Percentiles rank a stretch among this genome's conserved stretches.
These are phyloP conservation scores for Ceratotherium simum DNA, from an alignment of 2,113 vertebrate species.

Conservation along the genomic window DNA sequence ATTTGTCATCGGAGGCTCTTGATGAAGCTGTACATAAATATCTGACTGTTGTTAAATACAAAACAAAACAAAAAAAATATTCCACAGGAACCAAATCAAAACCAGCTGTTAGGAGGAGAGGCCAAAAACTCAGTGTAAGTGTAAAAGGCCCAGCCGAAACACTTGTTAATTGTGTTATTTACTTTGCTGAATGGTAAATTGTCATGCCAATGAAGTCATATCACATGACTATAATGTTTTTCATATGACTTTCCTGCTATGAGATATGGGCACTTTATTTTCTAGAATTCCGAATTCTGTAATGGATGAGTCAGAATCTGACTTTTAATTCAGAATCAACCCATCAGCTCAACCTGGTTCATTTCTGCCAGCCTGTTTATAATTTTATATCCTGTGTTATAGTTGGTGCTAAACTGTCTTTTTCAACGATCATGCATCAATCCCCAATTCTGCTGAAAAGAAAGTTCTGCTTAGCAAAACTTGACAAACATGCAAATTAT, in stretches of 20 bases:
- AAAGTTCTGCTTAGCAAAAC: not conserved
- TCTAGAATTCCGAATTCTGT: constrained; percentile 2
- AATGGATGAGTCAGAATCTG: constrained; percentile 45
- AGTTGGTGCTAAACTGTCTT: not conserved
- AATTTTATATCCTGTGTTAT: not conserved
- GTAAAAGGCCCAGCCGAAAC: constrained; percentile 73
- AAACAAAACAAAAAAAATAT: constrained; percentile 79
- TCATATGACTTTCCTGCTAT: constrained; percentile 24
- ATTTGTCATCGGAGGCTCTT: constrained; percentile 82
- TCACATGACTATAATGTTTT: constrained; percentile 60
- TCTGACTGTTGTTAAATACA: constrained; percentile 83
- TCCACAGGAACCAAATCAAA: constrained; percentile 85
- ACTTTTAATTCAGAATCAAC: not conserved
- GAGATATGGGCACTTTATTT: constrained; percentile 48
- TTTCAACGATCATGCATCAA: not conserved
- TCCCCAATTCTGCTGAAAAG: not conserved
- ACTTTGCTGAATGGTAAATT: constrained; percentile 66
- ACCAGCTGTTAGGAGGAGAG: constrained; percentile 83
- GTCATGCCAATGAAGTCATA: constrained; percentile 54
- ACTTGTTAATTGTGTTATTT: constrained; percentile 74
- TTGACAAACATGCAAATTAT: not conserved
- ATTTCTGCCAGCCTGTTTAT: not conserved
- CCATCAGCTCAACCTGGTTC: not conserved
- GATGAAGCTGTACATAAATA: constrained; percentile 84
- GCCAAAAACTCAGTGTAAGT: constrained; percentile 73